Evolutionary conservation across 1,140 invertebrate genomes (phyloP), one percentile per base, ranked within the genome.

Genomic region (Rhizoglyphus robini): DNA sequence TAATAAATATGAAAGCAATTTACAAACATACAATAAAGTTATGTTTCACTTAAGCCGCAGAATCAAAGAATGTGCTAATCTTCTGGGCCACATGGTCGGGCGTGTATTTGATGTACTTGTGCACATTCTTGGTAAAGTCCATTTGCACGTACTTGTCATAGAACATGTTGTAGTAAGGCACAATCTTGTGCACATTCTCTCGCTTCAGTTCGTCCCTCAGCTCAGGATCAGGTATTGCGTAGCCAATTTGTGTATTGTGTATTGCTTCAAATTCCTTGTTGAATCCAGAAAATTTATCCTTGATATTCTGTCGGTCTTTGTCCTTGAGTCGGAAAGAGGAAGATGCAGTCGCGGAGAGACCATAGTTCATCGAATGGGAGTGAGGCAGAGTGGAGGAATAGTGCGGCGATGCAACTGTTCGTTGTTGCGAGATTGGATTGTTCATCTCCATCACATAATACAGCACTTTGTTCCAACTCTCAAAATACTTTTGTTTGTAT

Each of bases 261-360:
- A 87, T 83, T 72, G 96, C 92, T 71, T 96, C 91, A 70, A 96
- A 85, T 78, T 96, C 93, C 73, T 92, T 91, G 74, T 96, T 95
- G 74, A 97, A 96, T 76, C 90, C 88, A 59, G 88, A 81, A 79
- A 92, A 93, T 71, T 88, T 88, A 72, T 97, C 94, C 78, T 97
- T 97, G n/a, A 97, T 82, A 46, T 84, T 81, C 72, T 90, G 88
- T 61, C 86, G 79, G 74, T 93, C 89, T 76, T 88, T 91, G 72
- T 93, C 90, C 70, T 87, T 83, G 29, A 93, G 74, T 77, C 48
- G 48, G 23, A 46, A 29, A 3, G 58, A n/a, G 31, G 58, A 31
- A 29, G 57, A 31, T 23, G 57, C 15, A 4, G n/a, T 20, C 13
- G 13, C 29, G 1, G 58, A 60, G 23, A 60, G 27, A 60, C 30